A percentile compares a stretch with the other conserved stretches of the same genome.
Evolutionary conservation across 1,140 invertebrate species (phyloP).

Genomic region (Scaptomyza graminum): DNA sequence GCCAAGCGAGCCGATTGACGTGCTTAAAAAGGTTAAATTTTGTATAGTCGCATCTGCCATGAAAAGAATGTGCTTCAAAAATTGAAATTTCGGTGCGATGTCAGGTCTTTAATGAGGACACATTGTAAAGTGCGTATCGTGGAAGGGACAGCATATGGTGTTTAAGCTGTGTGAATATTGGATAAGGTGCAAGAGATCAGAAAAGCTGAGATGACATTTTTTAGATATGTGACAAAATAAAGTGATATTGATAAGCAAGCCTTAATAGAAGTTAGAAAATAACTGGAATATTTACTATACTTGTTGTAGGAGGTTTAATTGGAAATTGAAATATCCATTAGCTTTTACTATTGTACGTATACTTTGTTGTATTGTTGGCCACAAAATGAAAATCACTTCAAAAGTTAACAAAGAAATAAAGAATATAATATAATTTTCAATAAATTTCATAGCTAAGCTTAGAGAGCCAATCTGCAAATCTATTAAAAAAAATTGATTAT

Average conservation of each 20-base stretch:
- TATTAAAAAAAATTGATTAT: too few relatives aligned
- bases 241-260: background rate
- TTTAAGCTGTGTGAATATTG: slow-evolving; percentile 8
- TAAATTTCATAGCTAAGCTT: too few relatives aligned
- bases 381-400: too few relatives aligned
- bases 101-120: slow-evolving; percentile 35
- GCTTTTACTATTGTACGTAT: too few relatives aligned
- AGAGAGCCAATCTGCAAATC: too few relatives aligned
- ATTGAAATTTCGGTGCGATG: slow-evolving; percentile 44
- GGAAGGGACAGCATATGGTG: slow-evolving; percentile 17
- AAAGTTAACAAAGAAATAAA: too few relatives aligned
- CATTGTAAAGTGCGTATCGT: slow-evolving; percentile 2
- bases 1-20: slow-evolving; percentile 19
- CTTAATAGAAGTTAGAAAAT: too few relatives aligned
- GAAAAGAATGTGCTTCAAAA: slow-evolving; percentile 31
- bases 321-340: too few relatives aligned
- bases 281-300: too few relatives aligned
- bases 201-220: background rate
- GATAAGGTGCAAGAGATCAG: background rate
- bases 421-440: too few relatives aligned
- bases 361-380: too few relatives aligned
- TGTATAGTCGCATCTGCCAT: slow-evolving; percentile 12
- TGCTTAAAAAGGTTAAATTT: slow-evolving; percentile 19
- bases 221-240: background rate
- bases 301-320: too few relatives aligned